These are phyloP conservation scores for Sipunculus nudus DNA, from an alignment of 2,888 invertebrate species.

Conservation along the genomic window DNA sequence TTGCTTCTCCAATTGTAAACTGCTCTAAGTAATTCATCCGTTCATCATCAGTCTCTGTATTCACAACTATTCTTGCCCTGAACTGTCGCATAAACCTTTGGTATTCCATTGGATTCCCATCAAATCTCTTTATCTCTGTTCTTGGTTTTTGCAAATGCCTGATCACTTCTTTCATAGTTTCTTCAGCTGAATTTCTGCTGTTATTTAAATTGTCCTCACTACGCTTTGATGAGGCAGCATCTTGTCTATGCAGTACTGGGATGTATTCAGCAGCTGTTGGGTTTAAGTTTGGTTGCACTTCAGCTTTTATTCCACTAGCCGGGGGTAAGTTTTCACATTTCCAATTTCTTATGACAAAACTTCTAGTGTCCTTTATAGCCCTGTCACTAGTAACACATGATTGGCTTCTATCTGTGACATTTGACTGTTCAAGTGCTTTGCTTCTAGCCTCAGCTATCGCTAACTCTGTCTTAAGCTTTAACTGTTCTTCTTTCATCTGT, in stretches of 20 bases:
- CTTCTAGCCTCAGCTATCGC: slow-evolving; percentile 1
- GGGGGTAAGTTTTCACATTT: too few relatives aligned
- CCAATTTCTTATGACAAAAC: too few relatives aligned
- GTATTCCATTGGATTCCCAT: slow-evolving; percentile 26
- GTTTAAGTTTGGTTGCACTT: too few relatives aligned
- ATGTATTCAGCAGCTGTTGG: too few relatives aligned
- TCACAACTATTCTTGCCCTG: not conserved
- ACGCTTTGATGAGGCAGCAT: too few relatives aligned
- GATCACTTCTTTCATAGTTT: not conserved
- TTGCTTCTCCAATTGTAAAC: slow-evolving; percentile 19
- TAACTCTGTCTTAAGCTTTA: slow-evolving; percentile 6
- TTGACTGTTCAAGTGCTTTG: too few relatives aligned
- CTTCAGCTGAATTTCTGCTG: too few relatives aligned
- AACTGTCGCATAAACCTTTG: slow-evolving; percentile 13
- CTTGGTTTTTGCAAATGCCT: slow-evolving; percentile 17
- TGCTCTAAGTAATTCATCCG: slow-evolving; percentile 23
- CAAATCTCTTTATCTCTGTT: slow-evolving; percentile 27
- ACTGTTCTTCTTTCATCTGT: slow-evolving; percentile 14
- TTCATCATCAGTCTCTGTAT: slow-evolving; percentile 18
- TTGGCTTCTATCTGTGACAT: not conserved
- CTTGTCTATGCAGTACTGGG: too few relatives aligned
- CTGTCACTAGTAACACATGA: too few relatives aligned
- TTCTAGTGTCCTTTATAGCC: too few relatives aligned
- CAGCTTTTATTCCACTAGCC: too few relatives aligned
- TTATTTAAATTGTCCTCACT: too few relatives aligned